phyloP scores from a whole-genome alignment of 2,888 invertebrate genomes.

The Calliphora vomitoria region DNA sequence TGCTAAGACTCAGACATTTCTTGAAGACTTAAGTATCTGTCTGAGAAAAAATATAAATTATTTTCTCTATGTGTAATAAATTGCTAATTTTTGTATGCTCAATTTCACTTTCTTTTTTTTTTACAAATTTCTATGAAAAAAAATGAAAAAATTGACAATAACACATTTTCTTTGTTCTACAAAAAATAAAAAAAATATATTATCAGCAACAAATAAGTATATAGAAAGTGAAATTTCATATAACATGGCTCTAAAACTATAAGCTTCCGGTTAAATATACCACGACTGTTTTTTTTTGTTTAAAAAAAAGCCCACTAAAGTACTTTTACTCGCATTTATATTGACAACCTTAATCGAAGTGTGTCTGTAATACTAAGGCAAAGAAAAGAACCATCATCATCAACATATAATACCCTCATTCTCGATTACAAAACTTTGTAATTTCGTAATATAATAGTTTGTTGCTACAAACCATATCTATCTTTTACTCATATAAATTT shows the following conservation, averaged over 20 bases:
- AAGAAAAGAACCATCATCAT: constrained; percentile 6
- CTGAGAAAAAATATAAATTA: no score
- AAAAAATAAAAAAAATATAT: not conserved
- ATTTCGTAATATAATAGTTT: not conserved
- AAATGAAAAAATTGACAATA: not conserved
- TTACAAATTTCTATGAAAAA: not conserved
- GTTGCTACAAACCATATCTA: not conserved
- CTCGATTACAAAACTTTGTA: constrained; percentile 17
- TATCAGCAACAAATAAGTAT: not conserved
- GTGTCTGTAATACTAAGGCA: no score
- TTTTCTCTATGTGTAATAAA: no score
- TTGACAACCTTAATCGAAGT: not conserved
- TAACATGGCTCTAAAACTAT: not conserved
- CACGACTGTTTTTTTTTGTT: not conserved
- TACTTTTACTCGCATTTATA: not conserved
- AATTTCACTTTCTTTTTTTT: constrained; percentile 6
- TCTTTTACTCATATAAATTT: no score
- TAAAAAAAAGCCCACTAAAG: not conserved
- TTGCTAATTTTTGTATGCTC: not conserved
- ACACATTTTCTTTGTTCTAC: constrained; percentile 5
- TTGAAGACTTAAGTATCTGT: no score
- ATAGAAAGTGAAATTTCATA: constrained; percentile 6
- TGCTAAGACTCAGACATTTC: no score
- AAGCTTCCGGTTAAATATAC: not conserved
- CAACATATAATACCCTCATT: constrained; percentile 30